A percentile compares a stretch with the other conserved stretches of the same genome.
These are phyloP conservation scores for Dynastes maya DNA, from an alignment of 2,888 invertebrate species.

Conservation along the genomic window DNA sequence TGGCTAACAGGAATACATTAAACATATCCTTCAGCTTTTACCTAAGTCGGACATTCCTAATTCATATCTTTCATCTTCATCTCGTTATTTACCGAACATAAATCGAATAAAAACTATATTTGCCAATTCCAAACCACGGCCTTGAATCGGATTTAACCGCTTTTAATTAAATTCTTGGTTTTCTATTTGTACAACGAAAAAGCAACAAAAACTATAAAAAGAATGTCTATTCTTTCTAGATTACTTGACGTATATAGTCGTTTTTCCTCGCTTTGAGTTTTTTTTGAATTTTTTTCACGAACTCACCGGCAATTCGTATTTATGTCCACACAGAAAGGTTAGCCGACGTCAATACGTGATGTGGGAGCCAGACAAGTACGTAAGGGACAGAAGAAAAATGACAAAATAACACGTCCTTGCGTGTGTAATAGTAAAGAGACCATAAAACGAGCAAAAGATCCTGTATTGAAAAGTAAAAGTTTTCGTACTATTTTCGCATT, in stretches of 20 bases:
- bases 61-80: no score
- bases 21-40: no score
- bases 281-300: slow-evolving; percentile 24
- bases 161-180: not conserved
- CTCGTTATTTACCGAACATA: not conserved
- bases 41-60: no score
- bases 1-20: no score
- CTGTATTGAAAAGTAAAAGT: no score
- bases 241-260: slow-evolving; percentile 9
- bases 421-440: slow-evolving; percentile 12
- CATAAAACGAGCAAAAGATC: not conserved
- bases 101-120: not conserved
- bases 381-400: slow-evolving; percentile 24
- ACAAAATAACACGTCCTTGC: slow-evolving; percentile 24
- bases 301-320: slow-evolving; percentile 41
- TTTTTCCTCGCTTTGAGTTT: slow-evolving; percentile 13
- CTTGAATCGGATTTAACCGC: not conserved
- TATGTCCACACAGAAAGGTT: slow-evolving; percentile 40
- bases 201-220: slow-evolving; percentile 4
- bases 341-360: slow-evolving; percentile 31
- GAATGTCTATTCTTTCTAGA: slow-evolving; percentile 17
- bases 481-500: no score
- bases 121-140: not conserved
- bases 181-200: not conserved
- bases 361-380: not conserved